Evolutionary conservation across 2,113 vertebrate species (phyloP), one percentile per base, ranked within the genome.

Genomic region (Nestor notabilis): DNA sequence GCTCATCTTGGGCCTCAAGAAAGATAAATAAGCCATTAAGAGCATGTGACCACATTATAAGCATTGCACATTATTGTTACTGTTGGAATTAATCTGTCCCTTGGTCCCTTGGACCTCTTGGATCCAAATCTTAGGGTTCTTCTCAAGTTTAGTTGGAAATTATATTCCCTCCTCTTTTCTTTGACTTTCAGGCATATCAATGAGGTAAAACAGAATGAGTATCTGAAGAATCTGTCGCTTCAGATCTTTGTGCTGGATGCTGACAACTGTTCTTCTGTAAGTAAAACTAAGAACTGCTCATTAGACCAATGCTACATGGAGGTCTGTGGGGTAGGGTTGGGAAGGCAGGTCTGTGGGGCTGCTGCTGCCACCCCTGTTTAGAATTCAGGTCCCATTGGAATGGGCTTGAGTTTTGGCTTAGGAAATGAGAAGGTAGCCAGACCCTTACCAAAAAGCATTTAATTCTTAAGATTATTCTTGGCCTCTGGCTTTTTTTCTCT

Each of bases 101-200:
- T 66, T 80, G 71, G 14, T 56, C 31, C 43, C 29, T 66, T 80
- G 71, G 71, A 61, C 28, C 13, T 56, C 53, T 50, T 64, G 44
- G 14, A 68, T 82, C 50, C 69, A 83, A 44, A 76, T 63, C 61
- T 85, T 84, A 56, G 23, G 6, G 47, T 60, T 25, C 28, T 71
- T 81, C 69, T 78, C 37, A 74, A 78, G 60, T 70, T 70, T 80
- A 25, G 1, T 18, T 84, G 49, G 29, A 85, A 94, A 70, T 86
- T 58, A 47, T 27, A 85, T 69, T 44, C 20, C 37, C 21, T 70
- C 13, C 65, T 29, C n/a, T 74, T 74, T 74, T 82, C 58, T 94
- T 82, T 96, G 53, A 39, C 72, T 89, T 95, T 63, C 94, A 98
- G 98, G 98, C 98, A 98, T 49, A 98, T 98, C 70, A 93, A 18